phyloP scores from a whole-genome alignment of 1,140 invertebrate genomes.

The Papilio helenus region DNA sequence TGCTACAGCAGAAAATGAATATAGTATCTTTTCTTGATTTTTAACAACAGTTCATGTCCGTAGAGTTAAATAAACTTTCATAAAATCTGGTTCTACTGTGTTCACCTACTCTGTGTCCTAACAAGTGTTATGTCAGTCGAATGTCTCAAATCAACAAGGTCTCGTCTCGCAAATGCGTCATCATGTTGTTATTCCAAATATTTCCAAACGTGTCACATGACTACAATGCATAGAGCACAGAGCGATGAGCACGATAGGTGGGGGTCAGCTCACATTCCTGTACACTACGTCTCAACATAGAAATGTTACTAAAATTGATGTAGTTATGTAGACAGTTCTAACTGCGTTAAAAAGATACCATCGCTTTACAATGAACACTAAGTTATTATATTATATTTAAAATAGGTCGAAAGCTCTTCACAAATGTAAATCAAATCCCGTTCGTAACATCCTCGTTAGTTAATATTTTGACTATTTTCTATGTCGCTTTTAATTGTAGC shows the following conservation, averaged over 20 bases:
- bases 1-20: neutral
- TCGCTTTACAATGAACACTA: no score
- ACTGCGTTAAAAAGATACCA: no score
- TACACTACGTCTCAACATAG: neutral
- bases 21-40: neutral
- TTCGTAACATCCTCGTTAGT: neutral
- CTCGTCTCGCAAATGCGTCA: slow-evolving; percentile 13
- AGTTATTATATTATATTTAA: no score
- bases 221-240: neutral
- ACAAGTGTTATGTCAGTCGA: slow-evolving; percentile 1
- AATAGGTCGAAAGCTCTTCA: neutral
- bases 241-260: neutral
- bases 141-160: slow-evolving; percentile 20
- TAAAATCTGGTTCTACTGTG: neutral
- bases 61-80: neutral
- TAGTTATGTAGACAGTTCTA: no score
- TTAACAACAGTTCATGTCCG: no score
- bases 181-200: slow-evolving; percentile 2
- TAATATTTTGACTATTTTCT: neutral
- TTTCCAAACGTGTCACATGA: slow-evolving; percentile 10
- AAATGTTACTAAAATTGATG: neutral
- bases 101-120: neutral
- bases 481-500: neutral
- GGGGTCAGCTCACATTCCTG: neutral
- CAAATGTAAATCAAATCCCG: no score